Percentiles rank a stretch among this genome's conserved stretches.
Evolutionary conservation across 2,113 vertebrate genomes (phyloP).

Genomic region (Athene noctua): DNA sequence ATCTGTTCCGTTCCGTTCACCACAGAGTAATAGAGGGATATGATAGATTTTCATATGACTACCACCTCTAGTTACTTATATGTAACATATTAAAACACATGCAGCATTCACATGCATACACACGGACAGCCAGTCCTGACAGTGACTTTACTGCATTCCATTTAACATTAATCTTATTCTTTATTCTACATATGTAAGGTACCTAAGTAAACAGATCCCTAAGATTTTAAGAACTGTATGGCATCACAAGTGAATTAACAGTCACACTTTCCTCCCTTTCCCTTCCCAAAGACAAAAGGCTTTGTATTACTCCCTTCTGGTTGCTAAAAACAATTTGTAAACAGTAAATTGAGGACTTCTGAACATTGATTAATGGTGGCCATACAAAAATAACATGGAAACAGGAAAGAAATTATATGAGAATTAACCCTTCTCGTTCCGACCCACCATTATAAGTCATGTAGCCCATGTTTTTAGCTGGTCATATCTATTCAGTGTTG

Average conservation of each 20-base stretch:
- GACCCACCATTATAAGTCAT: neutral
- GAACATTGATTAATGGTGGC: neutral
- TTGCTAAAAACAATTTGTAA: conserved; percentile 19
- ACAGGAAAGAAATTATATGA: neutral
- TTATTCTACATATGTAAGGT: neutral
- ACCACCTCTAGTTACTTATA: neutral
- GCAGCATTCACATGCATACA: neutral
- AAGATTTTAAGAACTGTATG: neutral
- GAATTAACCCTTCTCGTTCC: neutral
- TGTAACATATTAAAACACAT: neutral
- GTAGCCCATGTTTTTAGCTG: neutral
- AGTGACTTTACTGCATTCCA: neutral
- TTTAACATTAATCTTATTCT: neutral
- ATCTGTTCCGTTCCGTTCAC: neutral
- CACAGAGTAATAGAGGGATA: neutral
- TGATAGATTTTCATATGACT: neutral
- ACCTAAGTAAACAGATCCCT: neutral
- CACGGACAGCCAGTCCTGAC: neutral
- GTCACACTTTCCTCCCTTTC: neutral
- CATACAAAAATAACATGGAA: neutral
- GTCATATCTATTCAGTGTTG: neutral
- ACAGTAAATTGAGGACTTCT: neutral
- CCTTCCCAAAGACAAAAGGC: neutral
- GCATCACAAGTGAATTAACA: neutral
- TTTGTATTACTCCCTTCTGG: neutral